phyloP scores from a whole-genome alignment of 2,888 invertebrate genomes.

The Arctia plantaginis region DNA sequence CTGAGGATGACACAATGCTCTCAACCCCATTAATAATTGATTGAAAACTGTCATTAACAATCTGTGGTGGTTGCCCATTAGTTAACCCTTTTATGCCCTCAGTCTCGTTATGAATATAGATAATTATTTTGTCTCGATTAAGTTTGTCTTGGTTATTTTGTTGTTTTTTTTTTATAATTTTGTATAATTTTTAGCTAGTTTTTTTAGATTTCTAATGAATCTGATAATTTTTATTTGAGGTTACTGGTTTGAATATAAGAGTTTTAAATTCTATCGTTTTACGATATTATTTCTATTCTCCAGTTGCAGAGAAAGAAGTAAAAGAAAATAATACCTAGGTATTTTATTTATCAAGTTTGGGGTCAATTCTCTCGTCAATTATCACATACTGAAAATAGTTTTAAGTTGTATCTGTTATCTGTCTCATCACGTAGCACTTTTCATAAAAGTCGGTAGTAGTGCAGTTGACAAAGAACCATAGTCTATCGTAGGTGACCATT shows the following conservation, averaged over 20 bases:
- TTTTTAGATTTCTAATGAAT: not conserved
- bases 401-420: too few species aligned
- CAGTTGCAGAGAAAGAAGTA: too few species aligned
- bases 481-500: too few species aligned
- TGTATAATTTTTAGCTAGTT: too few species aligned
- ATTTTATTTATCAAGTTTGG: too few species aligned
- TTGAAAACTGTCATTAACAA: constrained; percentile 10
- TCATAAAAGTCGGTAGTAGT: too few species aligned
- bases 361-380: too few species aligned
- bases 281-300: not conserved
- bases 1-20: constrained; percentile 10
- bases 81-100: not conserved
- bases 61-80: not conserved
- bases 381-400: too few species aligned
- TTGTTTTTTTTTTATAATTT: not conserved
- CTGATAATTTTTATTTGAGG: not conserved
- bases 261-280: too few species aligned
- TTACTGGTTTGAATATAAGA: not conserved
- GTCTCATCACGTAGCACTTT: too few species aligned
- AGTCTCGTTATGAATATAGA: not conserved
- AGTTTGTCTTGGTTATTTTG: not conserved
- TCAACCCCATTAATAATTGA: constrained; percentile 4
- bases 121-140: not conserved
- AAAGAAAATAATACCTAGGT: too few species aligned
- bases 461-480: too few species aligned